Percentiles rank a stretch among this genome's conserved stretches.
Conservation (phyloP, 1,140 invertebrate species). For the Plectrocnemia conspersa region DNA sequence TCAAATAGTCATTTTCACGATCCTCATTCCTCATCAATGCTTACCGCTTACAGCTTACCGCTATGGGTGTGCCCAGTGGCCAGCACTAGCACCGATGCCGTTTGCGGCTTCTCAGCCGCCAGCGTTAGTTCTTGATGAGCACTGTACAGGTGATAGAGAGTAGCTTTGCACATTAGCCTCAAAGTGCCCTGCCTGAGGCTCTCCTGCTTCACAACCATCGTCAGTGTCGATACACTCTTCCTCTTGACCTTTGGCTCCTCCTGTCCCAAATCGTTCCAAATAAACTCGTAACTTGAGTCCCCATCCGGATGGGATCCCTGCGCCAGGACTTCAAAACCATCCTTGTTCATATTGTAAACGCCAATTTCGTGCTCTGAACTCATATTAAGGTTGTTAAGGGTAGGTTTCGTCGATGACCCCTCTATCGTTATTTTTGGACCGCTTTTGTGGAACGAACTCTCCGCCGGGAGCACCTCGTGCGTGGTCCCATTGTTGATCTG, state of each 20-base stretch:
- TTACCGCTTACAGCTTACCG: slow-evolving; percentile 24
- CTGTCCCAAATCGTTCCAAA: slow-evolving; percentile 8
- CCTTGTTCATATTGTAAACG: too few species aligned
- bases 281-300: too few species aligned
- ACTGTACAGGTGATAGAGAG: slow-evolving; percentile 60
- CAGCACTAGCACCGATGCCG: slow-evolving; percentile 58
- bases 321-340: too few species aligned
- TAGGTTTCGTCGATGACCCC: too few species aligned
- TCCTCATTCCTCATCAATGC: too few species aligned
- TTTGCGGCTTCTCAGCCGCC: slow-evolving; percentile 63
- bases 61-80: slow-evolving; percentile 33
- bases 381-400: too few species aligned
- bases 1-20: too few species aligned
- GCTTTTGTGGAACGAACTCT: background rate
- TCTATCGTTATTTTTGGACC: background rate
- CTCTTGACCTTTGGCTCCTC: slow-evolving; percentile 37
- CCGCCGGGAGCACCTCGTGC: background rate
- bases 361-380: too few species aligned
- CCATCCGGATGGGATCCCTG: too few species aligned
- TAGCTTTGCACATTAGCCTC: slow-evolving; percentile 60
- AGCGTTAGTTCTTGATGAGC: slow-evolving; percentile 54
- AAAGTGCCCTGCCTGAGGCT: slow-evolving; percentile 58
- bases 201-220: slow-evolving; percentile 54
- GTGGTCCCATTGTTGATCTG: slow-evolving; percentile 8
- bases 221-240: slow-evolving; percentile 43